phyloP scores from a whole-genome alignment of 2,888 invertebrate genomes.

The Cheilosia scutellata region DNA sequence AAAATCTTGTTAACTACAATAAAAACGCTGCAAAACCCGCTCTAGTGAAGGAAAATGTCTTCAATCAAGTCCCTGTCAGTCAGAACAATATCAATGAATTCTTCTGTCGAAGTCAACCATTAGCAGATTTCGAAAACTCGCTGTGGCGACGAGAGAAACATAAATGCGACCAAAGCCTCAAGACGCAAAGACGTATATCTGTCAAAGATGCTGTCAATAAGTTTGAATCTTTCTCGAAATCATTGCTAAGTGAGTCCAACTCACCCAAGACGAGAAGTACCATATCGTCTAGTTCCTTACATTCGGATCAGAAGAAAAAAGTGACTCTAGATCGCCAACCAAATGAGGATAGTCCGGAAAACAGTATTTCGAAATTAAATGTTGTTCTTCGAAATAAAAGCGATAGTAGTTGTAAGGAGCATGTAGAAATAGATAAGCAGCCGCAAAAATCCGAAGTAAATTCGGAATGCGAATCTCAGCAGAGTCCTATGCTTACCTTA shows the following conservation, averaged over 20 bases:
- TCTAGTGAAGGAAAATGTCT: conserved; percentile 15
- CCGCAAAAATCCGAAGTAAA: neutral
- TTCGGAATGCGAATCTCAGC: conserved; percentile 8
- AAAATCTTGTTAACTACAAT: conserved; percentile 49
- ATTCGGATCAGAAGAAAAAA: conserved; percentile 31
- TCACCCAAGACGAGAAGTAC: conserved; percentile 43
- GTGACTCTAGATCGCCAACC: neutral
- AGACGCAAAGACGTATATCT: conserved; percentile 52
- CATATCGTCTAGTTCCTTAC: neutral
- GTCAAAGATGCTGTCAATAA: conserved; percentile 68
- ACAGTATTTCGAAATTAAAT: conserved; percentile 60
- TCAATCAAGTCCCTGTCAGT: conserved; percentile 27
- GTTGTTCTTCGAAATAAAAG: conserved; percentile 44
- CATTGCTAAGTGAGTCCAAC: conserved; percentile 26
- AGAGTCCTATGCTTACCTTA: conserved; percentile 57
- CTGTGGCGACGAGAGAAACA: conserved; percentile 69
- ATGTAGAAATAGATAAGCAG: neutral
- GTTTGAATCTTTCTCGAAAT: conserved; percentile 71
- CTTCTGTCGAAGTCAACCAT: conserved; percentile 43
- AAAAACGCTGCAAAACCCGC: conserved; percentile 31
- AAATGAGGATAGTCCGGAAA: neutral
- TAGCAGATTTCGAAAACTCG: conserved; percentile 62
- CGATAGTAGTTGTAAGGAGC: neutral
- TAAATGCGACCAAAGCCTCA: conserved; percentile 60
- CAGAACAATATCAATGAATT: conserved; percentile 56